phyloP scores from a whole-genome alignment of 2,113 vertebrate species.

The Nerophis lumbriciformis region DNA sequence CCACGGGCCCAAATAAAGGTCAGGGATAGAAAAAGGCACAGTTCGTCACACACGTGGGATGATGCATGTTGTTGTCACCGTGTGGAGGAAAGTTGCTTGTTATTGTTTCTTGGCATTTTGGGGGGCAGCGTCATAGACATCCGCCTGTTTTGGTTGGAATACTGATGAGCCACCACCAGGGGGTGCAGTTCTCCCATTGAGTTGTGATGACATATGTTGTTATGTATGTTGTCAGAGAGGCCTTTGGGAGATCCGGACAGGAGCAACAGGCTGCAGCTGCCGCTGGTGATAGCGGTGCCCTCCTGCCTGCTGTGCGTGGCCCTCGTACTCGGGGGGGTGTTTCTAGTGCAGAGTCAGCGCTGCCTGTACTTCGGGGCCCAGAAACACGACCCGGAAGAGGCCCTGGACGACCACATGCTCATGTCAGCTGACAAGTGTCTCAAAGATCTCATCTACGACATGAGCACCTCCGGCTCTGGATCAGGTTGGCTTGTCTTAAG shows the following conservation, averaged over 20 bases:
- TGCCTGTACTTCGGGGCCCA: slow-evolving; percentile 65
- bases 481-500: slow-evolving; percentile 74
- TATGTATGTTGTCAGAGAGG: slow-evolving; percentile 39
- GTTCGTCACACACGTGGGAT: background rate
- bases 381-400: slow-evolving; percentile 80
- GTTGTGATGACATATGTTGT: background rate
- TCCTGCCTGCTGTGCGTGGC: slow-evolving; percentile 72
- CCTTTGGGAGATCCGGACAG: slow-evolving; percentile 49
- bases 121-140: background rate
- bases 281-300: slow-evolving; percentile 72
- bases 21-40: slow-evolving; percentile 16
- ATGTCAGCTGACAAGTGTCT: slow-evolving; percentile 80
- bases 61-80: background rate
- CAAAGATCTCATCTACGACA: slow-evolving; percentile 88
- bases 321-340: slow-evolving; percentile 62
- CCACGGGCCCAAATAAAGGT: slow-evolving; percentile 43
- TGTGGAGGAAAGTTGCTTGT: background rate
- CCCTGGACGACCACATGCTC: slow-evolving; percentile 77
- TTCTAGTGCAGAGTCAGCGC: slow-evolving; percentile 62
- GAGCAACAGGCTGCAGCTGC: slow-evolving; percentile 65
- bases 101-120: background rate
- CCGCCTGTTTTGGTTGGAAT: background rate
- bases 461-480: slow-evolving; percentile 91
- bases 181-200: slow-evolving; percentile 34
- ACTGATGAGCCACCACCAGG: slow-evolving; percentile 41